Conservation (phyloP, 64 coral and sea anemone species). For the Anthopleura sola region DNA sequence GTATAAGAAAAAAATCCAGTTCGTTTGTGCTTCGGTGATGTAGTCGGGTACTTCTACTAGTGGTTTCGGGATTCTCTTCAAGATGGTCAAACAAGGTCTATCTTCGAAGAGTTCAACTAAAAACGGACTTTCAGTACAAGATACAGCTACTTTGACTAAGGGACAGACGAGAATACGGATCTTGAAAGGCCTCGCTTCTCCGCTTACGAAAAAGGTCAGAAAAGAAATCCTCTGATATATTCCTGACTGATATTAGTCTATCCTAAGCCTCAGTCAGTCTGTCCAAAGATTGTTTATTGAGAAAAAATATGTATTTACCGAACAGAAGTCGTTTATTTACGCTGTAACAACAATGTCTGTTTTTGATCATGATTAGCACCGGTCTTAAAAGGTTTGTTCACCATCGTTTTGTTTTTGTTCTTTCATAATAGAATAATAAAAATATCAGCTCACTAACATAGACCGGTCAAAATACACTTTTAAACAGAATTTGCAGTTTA, state of each 20-base stretch:
- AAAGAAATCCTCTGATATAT: neutral
- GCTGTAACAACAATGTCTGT: neutral
- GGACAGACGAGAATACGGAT: constrained; percentile 79
- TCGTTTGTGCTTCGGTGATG: neutral
- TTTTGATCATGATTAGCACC: neutral
- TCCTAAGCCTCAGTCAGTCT: neutral
- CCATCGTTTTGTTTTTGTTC: neutral
- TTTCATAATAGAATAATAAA: neutral
- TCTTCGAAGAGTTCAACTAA: constrained; percentile 29
- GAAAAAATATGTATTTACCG: neutral
- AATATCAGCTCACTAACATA: too few relatives aligned
- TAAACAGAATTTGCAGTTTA: too few relatives aligned
- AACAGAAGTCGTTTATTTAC: neutral
- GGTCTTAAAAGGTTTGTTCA: neutral
- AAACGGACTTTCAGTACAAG: constrained; percentile 68
- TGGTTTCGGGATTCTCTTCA: constrained; percentile 21
- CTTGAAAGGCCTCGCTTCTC: constrained; percentile 56
- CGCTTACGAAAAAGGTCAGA: constrained; percentile 61
- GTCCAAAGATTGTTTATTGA: neutral
- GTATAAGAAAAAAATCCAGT: too few relatives aligned
- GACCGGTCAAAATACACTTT: too few relatives aligned
- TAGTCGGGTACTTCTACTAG: neutral
- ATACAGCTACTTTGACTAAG: constrained; percentile 60
- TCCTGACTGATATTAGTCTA: neutral
- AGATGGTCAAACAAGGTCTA: constrained; percentile 61